Evolutionary conservation across 2,113 vertebrate species (phyloP).

Genomic region (Polypterus senegalus): DNA sequence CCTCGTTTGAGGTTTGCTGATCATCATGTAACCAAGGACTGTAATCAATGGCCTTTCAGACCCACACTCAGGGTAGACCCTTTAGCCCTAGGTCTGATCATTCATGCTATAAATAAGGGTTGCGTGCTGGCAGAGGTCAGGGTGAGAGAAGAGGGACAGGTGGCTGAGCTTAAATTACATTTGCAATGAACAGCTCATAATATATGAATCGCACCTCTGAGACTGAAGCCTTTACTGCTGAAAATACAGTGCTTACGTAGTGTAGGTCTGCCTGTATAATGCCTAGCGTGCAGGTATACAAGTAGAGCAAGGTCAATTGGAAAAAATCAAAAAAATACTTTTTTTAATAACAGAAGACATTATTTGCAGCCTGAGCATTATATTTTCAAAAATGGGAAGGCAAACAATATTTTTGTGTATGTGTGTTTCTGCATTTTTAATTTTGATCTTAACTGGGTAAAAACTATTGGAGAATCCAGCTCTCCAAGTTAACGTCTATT

Average conservation of each 20-base stretch:
- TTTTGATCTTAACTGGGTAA: too few relatives aligned
- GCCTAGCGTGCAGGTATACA: constrained; percentile 27
- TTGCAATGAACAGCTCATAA: constrained; percentile 55
- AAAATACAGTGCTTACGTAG: constrained; percentile 17
- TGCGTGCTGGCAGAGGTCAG: constrained; percentile 38
- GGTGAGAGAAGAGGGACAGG: constrained; percentile 59
- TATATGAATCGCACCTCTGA: too few relatives aligned
- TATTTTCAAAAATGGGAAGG: too few relatives aligned
- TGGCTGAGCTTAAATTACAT: constrained; percentile 64
- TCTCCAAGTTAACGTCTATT: too few relatives aligned
- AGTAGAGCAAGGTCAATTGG: constrained; percentile 34
- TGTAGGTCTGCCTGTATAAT: constrained; percentile 37
- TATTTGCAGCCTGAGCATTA: not conserved
- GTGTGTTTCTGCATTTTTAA: too few relatives aligned
- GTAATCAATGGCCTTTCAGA: not conserved
- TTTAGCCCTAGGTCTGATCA: not conserved
- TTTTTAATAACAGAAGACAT: not conserved
- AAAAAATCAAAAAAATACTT: constrained; percentile 13
- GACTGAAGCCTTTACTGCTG: constrained; percentile 17
- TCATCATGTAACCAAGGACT: not conserved
- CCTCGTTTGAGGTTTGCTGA: not conserved
- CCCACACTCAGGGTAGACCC: not conserved
- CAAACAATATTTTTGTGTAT: too few relatives aligned
- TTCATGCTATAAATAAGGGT: constrained; percentile 61
- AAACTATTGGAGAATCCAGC: too few relatives aligned